phyloP scores from a whole-genome alignment of 2,113 vertebrate species.

The Oreochromis spilurus region DNA sequence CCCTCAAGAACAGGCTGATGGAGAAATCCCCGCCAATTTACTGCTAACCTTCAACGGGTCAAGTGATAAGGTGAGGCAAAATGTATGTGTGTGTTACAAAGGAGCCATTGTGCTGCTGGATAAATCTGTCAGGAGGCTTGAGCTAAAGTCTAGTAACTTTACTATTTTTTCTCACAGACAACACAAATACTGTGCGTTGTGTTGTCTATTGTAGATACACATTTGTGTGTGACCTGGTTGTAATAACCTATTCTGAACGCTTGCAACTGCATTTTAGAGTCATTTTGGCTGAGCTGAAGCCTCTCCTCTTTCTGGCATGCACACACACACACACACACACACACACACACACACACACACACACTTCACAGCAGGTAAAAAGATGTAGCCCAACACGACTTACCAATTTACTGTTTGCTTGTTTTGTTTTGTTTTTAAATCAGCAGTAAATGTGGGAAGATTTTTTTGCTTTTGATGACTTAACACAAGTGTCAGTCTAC shows the following conservation, averaged over 20 bases:
- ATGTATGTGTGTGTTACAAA: conserved; percentile 43
- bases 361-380: fast-evolving
- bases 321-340: fast-evolving
- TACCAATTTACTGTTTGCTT: background rate
- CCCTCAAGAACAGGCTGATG: background rate
- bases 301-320: background rate
- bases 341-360: background rate
- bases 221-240: background rate
- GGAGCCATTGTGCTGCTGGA: conserved; percentile 33
- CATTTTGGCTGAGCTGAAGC: background rate
- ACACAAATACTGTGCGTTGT: background rate
- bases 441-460: background rate
- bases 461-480: background rate
- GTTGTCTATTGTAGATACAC: background rate
- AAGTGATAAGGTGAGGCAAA: conserved; percentile 37
- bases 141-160: conserved; percentile 15
- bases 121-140: conserved; percentile 43
- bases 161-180: conserved; percentile 12
- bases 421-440: fast-evolving
- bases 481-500: background rate
- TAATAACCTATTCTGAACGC: fast-evolving
- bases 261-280: background rate
- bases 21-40: conserved; percentile 44
- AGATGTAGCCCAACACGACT: too few species aligned
- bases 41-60: conserved; percentile 29